Percentiles rank a stretch among this genome's conserved stretches.
Evolutionary conservation across 2,888 invertebrate genomes (phyloP).

Genomic region (Callosobruchus maculatus): DNA sequence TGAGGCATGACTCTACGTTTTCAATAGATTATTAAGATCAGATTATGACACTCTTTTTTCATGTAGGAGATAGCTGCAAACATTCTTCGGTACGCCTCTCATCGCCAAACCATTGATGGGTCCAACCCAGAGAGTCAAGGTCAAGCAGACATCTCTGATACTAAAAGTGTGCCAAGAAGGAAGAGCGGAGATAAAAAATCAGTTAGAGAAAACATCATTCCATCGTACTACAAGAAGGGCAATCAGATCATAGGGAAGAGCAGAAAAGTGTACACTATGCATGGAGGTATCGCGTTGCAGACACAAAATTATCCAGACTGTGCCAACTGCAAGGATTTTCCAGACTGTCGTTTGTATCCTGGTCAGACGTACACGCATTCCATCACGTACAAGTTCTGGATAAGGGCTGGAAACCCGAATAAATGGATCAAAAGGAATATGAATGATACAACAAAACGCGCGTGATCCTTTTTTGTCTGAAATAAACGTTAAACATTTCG

Average conservation of each 20-base stretch:
- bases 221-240: slow-evolving; percentile 19
- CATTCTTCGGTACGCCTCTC: not conserved
- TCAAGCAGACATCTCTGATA: not conserved
- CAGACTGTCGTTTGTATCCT: slow-evolving; percentile 65
- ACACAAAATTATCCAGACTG: slow-evolving; percentile 90
- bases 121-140: not conserved
- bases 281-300: slow-evolving; percentile 80
- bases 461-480: not conserved
- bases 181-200: not conserved
- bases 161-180: not conserved
- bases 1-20: no score
- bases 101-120: not conserved
- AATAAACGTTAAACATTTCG: not conserved
- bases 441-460: slow-evolving; percentile 8
- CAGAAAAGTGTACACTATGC: slow-evolving; percentile 63
- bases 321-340: slow-evolving; percentile 74
- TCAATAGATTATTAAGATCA: no score
- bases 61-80: not conserved
- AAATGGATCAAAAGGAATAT: slow-evolving; percentile 35
- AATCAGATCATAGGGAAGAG: slow-evolving; percentile 59
- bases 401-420: slow-evolving; percentile 37
- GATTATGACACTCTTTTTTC: not conserved
- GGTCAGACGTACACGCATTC: slow-evolving; percentile 67
- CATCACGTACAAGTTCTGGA: slow-evolving; percentile 72
- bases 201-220: slow-evolving; percentile 17